A percentile compares a stretch with the other conserved stretches of the same genome.
Evolutionary conservation across 2,888 invertebrate species (phyloP).

Genomic region (Notocelia uddmanniana): DNA sequence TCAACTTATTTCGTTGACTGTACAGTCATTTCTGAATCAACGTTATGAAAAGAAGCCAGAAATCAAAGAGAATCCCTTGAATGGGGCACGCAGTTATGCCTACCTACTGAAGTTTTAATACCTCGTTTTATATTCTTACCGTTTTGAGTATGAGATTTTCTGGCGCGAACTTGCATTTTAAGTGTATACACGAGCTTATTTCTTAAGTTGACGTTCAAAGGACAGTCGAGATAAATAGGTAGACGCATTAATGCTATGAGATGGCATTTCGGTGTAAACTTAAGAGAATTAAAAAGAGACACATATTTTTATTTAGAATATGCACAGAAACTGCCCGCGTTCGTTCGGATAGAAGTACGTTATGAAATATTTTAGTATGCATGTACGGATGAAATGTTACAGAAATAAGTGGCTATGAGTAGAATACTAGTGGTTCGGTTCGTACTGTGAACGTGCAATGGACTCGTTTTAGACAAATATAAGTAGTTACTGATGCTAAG

Average conservation of each 20-base stretch:
- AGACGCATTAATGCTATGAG: background rate
- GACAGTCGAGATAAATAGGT: background rate
- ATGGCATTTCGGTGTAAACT: background rate
- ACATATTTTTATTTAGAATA: too few species aligned
- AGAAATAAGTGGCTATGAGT: too few species aligned
- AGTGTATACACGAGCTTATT: constrained; percentile 2
- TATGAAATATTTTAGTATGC: too few species aligned
- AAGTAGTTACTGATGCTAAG: too few species aligned
- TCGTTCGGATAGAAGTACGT: too few species aligned
- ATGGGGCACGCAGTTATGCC: constrained; percentile 24
- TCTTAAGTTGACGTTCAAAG: constrained; percentile 14
- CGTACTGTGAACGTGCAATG: too few species aligned
- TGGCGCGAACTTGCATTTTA: constrained; percentile 8
- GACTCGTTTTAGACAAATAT: too few species aligned
- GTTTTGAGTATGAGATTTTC: constrained; percentile 9
- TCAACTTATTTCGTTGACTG: background rate
- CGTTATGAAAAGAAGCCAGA: constrained; percentile 22
- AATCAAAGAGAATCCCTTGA: constrained; percentile 32
- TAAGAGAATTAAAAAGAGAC: background rate
- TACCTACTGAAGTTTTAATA: constrained; percentile 28
- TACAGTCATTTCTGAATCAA: constrained; percentile 13
- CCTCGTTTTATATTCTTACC: constrained; percentile 14
- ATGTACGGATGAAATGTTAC: too few species aligned
- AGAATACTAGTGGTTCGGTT: too few species aligned
- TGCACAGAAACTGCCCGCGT: too few species aligned